Evolutionary conservation across 2,888 invertebrate species (phyloP).

Genomic region (Drosophila nigricruria): DNA sequence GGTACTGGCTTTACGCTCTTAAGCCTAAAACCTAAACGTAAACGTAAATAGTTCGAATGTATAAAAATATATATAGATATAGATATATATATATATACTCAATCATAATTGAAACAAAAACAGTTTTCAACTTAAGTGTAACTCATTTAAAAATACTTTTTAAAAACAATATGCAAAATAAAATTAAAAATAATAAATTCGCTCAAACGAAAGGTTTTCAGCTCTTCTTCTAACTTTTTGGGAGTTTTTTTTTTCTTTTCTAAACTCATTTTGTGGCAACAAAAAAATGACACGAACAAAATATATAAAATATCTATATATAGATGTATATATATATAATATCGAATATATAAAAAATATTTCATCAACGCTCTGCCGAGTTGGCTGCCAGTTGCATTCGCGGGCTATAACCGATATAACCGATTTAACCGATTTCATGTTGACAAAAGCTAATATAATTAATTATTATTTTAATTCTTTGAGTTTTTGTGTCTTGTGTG

Average conservation of each 20-base stretch:
- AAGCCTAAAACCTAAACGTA: constrained; percentile 36
- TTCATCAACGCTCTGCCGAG: constrained; percentile 37
- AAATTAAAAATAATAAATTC: constrained; percentile 71
- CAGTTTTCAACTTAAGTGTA: constrained; percentile 41
- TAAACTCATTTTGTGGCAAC: constrained; percentile 14
- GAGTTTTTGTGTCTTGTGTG: constrained; percentile 14
- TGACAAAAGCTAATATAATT: constrained; percentile 6
- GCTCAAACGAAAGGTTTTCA: constrained; percentile 74
- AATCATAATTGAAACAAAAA: constrained; percentile 29
- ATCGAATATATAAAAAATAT: constrained; percentile 65
- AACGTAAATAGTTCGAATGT: constrained; percentile 34
- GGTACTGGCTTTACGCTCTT: constrained; percentile 62
- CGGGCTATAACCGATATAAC: constrained; percentile 11
- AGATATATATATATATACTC: constrained; percentile 33
- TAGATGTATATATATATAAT: background rate
- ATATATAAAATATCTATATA: constrained; percentile 33
- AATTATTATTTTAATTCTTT: constrained; percentile 5
- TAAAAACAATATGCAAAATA: constrained; percentile 46
- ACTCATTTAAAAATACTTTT: constrained; percentile 41
- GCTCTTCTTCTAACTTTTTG: constrained; percentile 3
- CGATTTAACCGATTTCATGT: background rate
- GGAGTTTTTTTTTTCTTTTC: background rate
- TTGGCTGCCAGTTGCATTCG: constrained; percentile 21
- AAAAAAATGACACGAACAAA: constrained; percentile 38
- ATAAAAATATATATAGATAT: constrained; percentile 24